A percentile compares a stretch with the other conserved stretches of the same genome.
phyloP scores from a whole-genome alignment of 2,113 vertebrate species.

The Bufo gargarizans region DNA sequence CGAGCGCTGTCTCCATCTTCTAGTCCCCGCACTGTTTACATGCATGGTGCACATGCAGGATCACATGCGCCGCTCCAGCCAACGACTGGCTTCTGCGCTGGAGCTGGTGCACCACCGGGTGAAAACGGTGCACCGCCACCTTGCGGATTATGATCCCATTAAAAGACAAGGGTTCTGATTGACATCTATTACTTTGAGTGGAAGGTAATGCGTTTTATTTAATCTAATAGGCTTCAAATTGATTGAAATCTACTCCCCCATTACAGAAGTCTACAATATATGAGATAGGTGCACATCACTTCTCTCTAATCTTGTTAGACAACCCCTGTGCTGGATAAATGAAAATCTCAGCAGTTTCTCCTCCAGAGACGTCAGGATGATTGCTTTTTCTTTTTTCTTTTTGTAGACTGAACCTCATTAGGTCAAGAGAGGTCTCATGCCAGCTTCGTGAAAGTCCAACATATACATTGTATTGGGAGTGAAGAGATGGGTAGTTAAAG shows the following conservation, averaged over 20 bases:
- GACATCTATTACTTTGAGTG: not conserved
- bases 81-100: too few relatives aligned
- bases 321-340: not conserved
- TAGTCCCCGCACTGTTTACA: too few relatives aligned
- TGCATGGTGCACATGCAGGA: too few relatives aligned
- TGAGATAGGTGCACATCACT: not conserved
- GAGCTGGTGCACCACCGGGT: too few relatives aligned
- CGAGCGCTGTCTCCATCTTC: too few relatives aligned
- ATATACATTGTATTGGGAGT: not conserved
- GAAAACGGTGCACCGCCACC: too few relatives aligned
- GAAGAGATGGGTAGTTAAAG: not conserved
- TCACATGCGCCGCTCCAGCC: too few relatives aligned
- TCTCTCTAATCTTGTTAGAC: conserved; percentile 5
- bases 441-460: not conserved
- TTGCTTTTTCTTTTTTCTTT: not conserved
- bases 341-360: not conserved
- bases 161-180: not conserved
- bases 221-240: not conserved
- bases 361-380: not conserved
- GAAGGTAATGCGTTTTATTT: not conserved
- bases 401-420: not conserved
- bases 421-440: not conserved
- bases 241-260: not conserved
- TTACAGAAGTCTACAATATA: not conserved
- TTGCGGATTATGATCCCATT: not conserved